phyloP scores from a whole-genome alignment of 2,113 vertebrate genomes.

The Nannobrachium achirus region DNA sequence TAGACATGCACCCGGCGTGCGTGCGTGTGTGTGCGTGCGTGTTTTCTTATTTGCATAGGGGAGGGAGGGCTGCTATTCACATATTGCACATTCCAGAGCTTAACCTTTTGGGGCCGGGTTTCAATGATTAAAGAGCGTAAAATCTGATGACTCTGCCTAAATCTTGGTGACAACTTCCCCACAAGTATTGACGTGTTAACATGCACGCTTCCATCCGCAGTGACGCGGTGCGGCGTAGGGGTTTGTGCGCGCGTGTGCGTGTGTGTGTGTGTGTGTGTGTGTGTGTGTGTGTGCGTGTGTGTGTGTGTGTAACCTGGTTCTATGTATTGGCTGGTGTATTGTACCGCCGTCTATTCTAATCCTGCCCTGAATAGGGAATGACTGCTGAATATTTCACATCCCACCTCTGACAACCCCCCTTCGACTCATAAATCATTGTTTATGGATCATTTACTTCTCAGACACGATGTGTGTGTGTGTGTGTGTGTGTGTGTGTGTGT shows the following conservation, averaged over 20 bases:
- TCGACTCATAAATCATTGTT: slow-evolving; percentile 75
- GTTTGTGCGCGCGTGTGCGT: background rate
- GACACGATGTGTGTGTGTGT: slow-evolving; percentile 10
- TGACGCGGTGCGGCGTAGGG: slow-evolving; percentile 63
- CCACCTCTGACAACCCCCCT: slow-evolving; percentile 49
- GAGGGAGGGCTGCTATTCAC: too few species aligned
- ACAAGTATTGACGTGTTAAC: slow-evolving; percentile 67
- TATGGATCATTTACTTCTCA: slow-evolving; percentile 68
- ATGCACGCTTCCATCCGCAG: slow-evolving; percentile 66
- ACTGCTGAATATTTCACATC: slow-evolving; percentile 73
- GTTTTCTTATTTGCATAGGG: background rate
- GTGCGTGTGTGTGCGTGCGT: slow-evolving; percentile 1
- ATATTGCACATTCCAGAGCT: too few species aligned
- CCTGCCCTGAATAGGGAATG: slow-evolving; percentile 67
- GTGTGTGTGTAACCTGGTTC: slow-evolving; percentile 66
- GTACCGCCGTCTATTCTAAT: slow-evolving; percentile 35
- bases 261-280: background rate
- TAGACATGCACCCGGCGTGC: background rate
- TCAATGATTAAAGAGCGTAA: slow-evolving; percentile 55
- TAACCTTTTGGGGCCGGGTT: slow-evolving; percentile 24
- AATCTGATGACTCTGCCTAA: slow-evolving; percentile 62
- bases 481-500: slow-evolving; percentile 5
- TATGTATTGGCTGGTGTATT: slow-evolving; percentile 39
- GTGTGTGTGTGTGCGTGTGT: background rate
- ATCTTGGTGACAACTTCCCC: slow-evolving; percentile 49